Evolutionary conservation across 2,113 vertebrate genomes (phyloP), one percentile per base, ranked within the genome.

Genomic region (Nymphicus hollandicus): DNA sequence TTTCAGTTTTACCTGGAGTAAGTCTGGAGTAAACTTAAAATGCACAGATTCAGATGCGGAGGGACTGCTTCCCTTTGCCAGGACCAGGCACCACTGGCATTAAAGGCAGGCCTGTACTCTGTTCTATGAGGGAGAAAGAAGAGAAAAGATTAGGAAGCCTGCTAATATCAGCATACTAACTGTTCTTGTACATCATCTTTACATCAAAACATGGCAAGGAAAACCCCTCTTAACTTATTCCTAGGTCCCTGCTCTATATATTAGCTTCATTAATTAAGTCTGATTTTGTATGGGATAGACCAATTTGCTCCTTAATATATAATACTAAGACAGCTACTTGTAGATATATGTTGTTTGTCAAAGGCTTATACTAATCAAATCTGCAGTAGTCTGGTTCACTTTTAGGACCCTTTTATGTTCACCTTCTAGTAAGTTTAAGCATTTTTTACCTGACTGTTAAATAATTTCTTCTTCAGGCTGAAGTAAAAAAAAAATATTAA

Each of bases 401-500:
- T 91, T 81, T 77, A 89, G 63, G 23, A 66, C 52, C 31, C 8
- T 71, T 73, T 56, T 70, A 41, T 33, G n/a, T 89, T 55, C 78
- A 71, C 24, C n/a, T 76, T 92, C 71, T 72, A 55, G 31, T 9
- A 5, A 92, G 41, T 72, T 88, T 66, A 91, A 96, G 14, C 6
- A 60, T 37, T 61, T 35, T 91, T 96, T 86, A 64, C 60, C 76
- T 63, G 76, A 74, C 17, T 68, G 19, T 44, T 97, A 58, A 86
- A 68, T 35, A 93, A 84, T 81, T 89, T 78, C 50, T 86, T 64
- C 61, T 88, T 83, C 49, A 61, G 9, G 28, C 56, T 92, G 18
- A 92, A 92, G n/a, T 50, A 74, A 87, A 92, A 91, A 92, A 91
- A 93, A 93, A 46, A 43, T 37, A 27, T 18, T 84, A 53, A 58